Evolutionary conservation across 2,113 vertebrate species (phyloP).

Genomic region (Malaclemys terrapin): DNA sequence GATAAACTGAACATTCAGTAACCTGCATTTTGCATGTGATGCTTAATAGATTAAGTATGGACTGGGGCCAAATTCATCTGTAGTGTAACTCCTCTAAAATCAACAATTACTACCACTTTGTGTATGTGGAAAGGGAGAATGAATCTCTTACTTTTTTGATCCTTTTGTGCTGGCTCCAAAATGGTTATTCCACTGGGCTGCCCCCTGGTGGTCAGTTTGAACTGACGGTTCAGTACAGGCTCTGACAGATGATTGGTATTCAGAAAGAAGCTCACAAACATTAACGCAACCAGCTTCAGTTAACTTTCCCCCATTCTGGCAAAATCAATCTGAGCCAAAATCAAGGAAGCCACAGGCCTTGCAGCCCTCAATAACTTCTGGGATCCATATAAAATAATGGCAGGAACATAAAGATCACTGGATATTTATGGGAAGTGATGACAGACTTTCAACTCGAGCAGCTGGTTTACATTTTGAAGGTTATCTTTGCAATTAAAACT

Average conservation of each 20-base stretch:
- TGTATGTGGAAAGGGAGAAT: background rate
- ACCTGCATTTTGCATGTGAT: background rate
- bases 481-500: background rate
- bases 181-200: background rate
- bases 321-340: background rate
- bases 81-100: background rate
- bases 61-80: fast-evolving
- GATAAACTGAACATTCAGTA: background rate
- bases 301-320: background rate
- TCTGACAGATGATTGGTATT: background rate
- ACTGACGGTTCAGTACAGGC: background rate
- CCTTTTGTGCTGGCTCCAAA: background rate
- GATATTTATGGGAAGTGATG: background rate
- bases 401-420: background rate
- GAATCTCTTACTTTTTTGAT: background rate
- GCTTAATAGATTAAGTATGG: background rate
- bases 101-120: background rate
- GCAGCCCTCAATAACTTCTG: background rate
- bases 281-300: background rate
- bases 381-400: background rate
- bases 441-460: background rate
- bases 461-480: background rate
- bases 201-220: background rate
- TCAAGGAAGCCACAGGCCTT: background rate
- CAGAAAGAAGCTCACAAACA: background rate